A percentile compares a stretch with the other conserved stretches of the same genome.
Evolutionary conservation across 2,113 vertebrate genomes (phyloP).

Genomic region (Osmerus eperlanus): DNA sequence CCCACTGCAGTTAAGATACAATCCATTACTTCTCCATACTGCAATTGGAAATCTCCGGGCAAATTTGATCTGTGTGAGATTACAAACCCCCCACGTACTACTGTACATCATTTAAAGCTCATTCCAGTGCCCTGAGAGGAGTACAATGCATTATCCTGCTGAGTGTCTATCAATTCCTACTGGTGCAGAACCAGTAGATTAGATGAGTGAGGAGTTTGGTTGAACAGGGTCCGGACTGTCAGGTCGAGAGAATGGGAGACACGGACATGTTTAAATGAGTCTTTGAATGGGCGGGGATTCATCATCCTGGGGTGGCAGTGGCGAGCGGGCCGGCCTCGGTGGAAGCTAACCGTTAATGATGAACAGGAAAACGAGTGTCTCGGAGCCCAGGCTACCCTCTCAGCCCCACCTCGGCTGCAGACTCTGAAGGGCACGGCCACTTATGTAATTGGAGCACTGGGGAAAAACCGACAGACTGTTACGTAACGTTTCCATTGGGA

Average conservation of each 20-base stretch:
- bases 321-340: conserved; percentile 39
- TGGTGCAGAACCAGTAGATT: conserved; percentile 38
- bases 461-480: conserved; percentile 33
- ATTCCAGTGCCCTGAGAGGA: conserved; percentile 58
- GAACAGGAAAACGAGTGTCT: conserved; percentile 39
- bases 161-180: conserved; percentile 54
- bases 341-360: conserved; percentile 48
- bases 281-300: conserved; percentile 53
- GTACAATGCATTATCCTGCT: conserved; percentile 53
- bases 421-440: neutral
- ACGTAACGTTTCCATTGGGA: neutral
- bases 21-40: conserved; percentile 58
- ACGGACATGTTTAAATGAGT: conserved; percentile 35
- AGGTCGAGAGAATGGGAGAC: conserved; percentile 45
- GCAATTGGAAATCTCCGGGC: conserved; percentile 25
- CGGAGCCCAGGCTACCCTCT: conserved; percentile 28
- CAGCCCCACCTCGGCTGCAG: conserved; percentile 18
- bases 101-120: conserved; percentile 67
- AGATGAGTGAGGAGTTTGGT: conserved; percentile 31
- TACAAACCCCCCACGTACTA: conserved; percentile 53
- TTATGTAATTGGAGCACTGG: conserved; percentile 42
- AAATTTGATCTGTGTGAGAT: conserved; percentile 68
- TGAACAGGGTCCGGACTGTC: conserved; percentile 30
- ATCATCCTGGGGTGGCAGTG: conserved; percentile 39
- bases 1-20: conserved; percentile 47